Percentiles rank a stretch among this genome's conserved stretches.
phyloP scores from a whole-genome alignment of 2,888 invertebrate species.

The Mellilla xanthometata region DNA sequence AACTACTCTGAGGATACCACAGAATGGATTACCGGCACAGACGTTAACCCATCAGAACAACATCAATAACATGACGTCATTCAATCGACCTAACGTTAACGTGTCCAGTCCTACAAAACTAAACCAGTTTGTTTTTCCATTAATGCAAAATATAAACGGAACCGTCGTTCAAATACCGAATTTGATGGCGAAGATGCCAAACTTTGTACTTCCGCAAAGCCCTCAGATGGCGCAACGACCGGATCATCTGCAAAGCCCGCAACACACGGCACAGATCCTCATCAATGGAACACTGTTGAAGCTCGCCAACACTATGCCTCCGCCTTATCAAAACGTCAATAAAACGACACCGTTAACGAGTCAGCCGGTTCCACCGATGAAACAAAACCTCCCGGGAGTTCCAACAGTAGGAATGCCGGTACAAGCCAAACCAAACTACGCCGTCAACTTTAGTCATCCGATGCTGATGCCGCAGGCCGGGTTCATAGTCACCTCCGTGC shows the following conservation, averaged over 20 bases:
- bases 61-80: conserved; percentile 64
- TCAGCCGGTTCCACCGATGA: conserved; percentile 66
- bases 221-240: conserved; percentile 61
- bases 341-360: conserved; percentile 63
- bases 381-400: conserved; percentile 71
- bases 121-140: conserved; percentile 82
- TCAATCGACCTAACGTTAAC: conserved; percentile 66
- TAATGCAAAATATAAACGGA: conserved; percentile 83
- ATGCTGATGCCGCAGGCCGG: conserved; percentile 74
- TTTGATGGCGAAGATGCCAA: conserved; percentile 81
- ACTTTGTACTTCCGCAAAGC: conserved; percentile 73
- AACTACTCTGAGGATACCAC: conserved; percentile 82
- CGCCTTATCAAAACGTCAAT: conserved; percentile 60
- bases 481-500: conserved; percentile 78
- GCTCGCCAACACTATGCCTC: conserved; percentile 63
- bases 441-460: conserved; percentile 78
- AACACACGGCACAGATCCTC: conserved; percentile 72
- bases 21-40: conserved; percentile 67
- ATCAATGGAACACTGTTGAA: conserved; percentile 79
- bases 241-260: conserved; percentile 62
- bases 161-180: conserved; percentile 84
- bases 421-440: conserved; percentile 77
- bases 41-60: conserved; percentile 64
- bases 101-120: conserved; percentile 74
- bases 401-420: conserved; percentile 73